Percentiles rank a stretch among this genome's conserved stretches.
Conservation (phyloP, 2,888 invertebrate species). For the Dolichopus griseipennis region DNA sequence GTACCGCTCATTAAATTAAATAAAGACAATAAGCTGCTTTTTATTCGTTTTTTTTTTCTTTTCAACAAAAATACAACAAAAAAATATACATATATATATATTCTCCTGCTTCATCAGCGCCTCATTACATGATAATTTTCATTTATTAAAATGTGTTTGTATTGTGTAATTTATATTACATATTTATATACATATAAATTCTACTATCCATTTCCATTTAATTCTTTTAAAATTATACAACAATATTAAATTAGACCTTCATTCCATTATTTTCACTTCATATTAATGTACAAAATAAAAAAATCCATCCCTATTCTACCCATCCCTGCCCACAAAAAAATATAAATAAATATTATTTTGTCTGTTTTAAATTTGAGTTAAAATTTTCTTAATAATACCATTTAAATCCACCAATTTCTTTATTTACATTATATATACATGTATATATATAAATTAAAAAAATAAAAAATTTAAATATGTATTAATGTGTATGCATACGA, state of each 20-base stretch:
- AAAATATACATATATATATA: no score
- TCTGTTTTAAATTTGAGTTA: neutral
- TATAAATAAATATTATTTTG: no score
- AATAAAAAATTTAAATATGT: no score
- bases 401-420: neutral
- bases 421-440: neutral
- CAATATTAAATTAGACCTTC: neutral
- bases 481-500: neutral
- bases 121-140: neutral
- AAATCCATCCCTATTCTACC: no score
- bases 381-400: neutral
- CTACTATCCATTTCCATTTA: no score
- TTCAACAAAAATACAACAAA: no score
- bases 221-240: neutral
- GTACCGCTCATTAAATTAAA: constrained; percentile 6
- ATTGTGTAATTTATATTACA: no score
- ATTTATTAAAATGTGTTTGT: neutral
- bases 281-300: no score
- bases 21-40: constrained; percentile 2
- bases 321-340: no score
- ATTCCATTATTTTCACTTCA: neutral
- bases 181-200: no score
- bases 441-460: neutral
- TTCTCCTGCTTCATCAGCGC: neutral
- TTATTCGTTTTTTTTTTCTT: no score